These are phyloP conservation scores for Aporrectodea caliginosa DNA, from an alignment of 1,140 invertebrate genomes.

Conservation along the genomic window DNA sequence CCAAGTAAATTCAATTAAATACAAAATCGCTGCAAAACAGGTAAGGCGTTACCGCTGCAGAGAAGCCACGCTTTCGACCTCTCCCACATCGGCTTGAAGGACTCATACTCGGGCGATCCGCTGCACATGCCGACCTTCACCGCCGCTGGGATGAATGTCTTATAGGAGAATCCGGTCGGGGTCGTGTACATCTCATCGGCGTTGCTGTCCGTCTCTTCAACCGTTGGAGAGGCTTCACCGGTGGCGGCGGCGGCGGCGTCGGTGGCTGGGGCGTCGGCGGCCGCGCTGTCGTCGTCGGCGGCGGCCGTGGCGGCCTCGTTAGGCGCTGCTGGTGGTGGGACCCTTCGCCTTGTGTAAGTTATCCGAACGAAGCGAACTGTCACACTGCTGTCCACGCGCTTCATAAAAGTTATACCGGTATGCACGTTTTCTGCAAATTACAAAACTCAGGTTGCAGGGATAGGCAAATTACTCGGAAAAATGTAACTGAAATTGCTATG, in stretches of 20 bases:
- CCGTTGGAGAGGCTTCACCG: no score
- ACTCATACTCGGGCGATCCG: constrained; percentile 15
- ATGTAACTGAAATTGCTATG: no score
- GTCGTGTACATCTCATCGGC: constrained; percentile 13
- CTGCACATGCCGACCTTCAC: constrained; percentile 23
- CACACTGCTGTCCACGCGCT: not conserved
- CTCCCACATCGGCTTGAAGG: constrained; percentile 12
- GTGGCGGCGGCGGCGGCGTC: no score
- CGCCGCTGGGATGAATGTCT: constrained; percentile 27
- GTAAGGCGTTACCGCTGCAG: constrained; percentile 14
- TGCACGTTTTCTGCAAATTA: not conserved
- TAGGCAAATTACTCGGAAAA: no score
- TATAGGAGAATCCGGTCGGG: constrained; percentile 22
- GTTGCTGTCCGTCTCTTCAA: no score
- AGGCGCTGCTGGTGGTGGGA: constrained; percentile 7
- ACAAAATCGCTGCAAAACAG: no score
- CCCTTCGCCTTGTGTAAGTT: constrained; percentile 21
- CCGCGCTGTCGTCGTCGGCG: not conserved
- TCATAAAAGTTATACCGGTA: not conserved
- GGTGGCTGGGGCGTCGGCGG: no score
- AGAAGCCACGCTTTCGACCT: constrained; percentile 14
- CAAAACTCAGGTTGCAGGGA: no score
- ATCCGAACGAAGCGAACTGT: constrained; percentile 22
- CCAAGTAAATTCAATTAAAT: no score
- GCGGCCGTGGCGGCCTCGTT: no score